Conservation (phyloP, 2,113 vertebrate species). For the Excalfactoria chinensis region DNA sequence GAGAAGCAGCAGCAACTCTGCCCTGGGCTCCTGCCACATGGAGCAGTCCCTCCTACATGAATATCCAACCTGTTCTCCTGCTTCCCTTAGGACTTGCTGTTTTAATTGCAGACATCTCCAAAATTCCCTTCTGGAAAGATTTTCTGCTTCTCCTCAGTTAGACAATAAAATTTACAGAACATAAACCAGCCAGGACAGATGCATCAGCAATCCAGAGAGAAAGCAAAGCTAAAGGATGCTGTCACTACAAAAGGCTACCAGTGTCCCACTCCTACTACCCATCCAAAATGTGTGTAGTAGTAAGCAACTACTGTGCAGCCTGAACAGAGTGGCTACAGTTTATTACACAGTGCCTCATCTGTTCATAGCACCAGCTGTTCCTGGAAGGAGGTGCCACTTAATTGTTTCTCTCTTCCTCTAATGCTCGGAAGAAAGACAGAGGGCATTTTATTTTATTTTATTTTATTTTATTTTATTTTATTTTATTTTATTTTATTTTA, state of each 20-base stretch:
- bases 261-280: not conserved
- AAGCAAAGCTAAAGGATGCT: not conserved
- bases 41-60: not conserved
- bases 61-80: rapidly evolving
- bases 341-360: constrained; percentile 30
- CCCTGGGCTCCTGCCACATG: not conserved
- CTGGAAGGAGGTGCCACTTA: constrained; percentile 39
- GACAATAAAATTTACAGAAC: not conserved
- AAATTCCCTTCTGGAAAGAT: rapidly evolving
- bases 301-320: not conserved
- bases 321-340: constrained; percentile 38
- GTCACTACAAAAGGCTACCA: not conserved
- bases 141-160: not conserved
- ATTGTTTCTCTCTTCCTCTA: constrained; percentile 37
- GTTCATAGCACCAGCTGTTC: constrained; percentile 48
- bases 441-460: not conserved
- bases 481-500: too few relatives aligned
- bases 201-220: not conserved
- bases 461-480: too few relatives aligned
- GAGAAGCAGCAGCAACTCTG: not conserved
- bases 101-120: not conserved
- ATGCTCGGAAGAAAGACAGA: constrained; percentile 10
- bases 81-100: not conserved
- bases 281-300: not conserved
- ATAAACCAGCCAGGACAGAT: not conserved